Conservation (phyloP, 2,113 vertebrate genomes). For the Physeter macrocephalus region DNA sequence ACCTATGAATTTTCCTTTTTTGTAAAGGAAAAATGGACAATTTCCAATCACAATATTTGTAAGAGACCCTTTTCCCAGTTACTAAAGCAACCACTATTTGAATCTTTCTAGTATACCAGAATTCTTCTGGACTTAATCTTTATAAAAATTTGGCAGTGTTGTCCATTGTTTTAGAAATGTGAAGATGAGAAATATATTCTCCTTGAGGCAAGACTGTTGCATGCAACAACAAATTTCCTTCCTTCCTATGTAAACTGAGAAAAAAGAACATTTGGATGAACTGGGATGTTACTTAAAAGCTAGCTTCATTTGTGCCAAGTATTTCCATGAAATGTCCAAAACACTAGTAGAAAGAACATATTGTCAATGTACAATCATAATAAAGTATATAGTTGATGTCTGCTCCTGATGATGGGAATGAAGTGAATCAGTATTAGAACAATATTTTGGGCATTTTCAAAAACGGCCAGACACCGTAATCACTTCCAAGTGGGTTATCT, state of each 20-base stretch:
- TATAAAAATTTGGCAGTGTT: neutral
- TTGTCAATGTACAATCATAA: neutral
- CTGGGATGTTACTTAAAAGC: neutral
- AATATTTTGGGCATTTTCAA: constrained; percentile 58
- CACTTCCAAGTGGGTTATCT: constrained; percentile 78
- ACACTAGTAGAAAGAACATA: neutral
- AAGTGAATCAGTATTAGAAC: constrained; percentile 53
- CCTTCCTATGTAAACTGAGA: neutral
- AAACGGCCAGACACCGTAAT: constrained; percentile 70
- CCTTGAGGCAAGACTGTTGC: neutral
- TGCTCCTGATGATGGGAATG: constrained; percentile 53
- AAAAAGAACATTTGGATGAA: neutral
- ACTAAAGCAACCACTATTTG: neutral
- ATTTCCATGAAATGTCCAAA: neutral
- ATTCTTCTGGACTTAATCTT: neutral
- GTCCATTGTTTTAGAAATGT: neutral
- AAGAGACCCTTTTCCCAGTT: neutral
- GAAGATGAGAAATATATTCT: neutral
- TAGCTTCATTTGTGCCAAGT: constrained; percentile 11
- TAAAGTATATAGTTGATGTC: constrained; percentile 42
- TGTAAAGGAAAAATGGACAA: neutral
- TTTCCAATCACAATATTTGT: constrained; percentile 22
- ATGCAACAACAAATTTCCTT: neutral
- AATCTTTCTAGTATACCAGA: neutral
- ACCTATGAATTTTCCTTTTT: constrained; percentile 11